Percentiles rank a stretch among this genome's conserved stretches.
phyloP scores from a whole-genome alignment of 2,797 vertebrate genomes.

The Stomatorhinus walkeri region DNA sequence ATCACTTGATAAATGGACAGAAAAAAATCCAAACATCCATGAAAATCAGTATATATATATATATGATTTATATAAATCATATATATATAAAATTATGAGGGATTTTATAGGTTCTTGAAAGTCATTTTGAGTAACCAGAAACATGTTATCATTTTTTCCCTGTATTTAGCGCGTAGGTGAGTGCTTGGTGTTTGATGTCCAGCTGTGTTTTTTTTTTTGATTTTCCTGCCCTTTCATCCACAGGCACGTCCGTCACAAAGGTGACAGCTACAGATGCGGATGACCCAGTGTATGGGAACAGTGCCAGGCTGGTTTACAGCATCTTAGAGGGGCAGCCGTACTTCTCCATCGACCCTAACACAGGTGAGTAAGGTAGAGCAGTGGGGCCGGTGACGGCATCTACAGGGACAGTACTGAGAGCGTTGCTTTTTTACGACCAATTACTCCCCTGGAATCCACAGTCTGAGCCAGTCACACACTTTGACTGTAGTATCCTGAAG shows the following conservation, averaged over 20 bases:
- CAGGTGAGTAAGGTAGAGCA: slow-evolving; percentile 63
- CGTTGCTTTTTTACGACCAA: background rate
- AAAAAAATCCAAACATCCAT: slow-evolving; percentile 54
- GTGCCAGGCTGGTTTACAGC: slow-evolving; percentile 92
- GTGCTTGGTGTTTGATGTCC: background rate
- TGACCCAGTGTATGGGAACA: slow-evolving; percentile 95
- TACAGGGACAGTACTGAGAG: background rate
- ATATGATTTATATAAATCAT: no score
- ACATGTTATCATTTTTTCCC: background rate
- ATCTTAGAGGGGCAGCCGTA: slow-evolving; percentile 96
- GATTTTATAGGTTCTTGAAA: background rate
- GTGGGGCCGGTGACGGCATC: background rate
- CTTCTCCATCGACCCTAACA: slow-evolving; percentile 92
- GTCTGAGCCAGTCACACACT: background rate
- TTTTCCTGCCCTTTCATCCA: slow-evolving; percentile 1
- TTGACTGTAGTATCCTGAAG: background rate
- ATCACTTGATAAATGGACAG: slow-evolving; percentile 60
- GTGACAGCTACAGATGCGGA: slow-evolving; percentile 94
- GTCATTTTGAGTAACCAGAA: background rate
- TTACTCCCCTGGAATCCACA: background rate
- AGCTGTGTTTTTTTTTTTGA: background rate
- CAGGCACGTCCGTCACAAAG: slow-evolving; percentile 89
- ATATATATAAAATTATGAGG: no score
- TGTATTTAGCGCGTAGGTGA: background rate
- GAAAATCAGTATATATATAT: slow-evolving; percentile 70